Evolutionary conservation across 1,140 invertebrate genomes (phyloP), one percentile per base, ranked within the genome.

Genomic region (Paramacrobiotus metropolitanus): DNA sequence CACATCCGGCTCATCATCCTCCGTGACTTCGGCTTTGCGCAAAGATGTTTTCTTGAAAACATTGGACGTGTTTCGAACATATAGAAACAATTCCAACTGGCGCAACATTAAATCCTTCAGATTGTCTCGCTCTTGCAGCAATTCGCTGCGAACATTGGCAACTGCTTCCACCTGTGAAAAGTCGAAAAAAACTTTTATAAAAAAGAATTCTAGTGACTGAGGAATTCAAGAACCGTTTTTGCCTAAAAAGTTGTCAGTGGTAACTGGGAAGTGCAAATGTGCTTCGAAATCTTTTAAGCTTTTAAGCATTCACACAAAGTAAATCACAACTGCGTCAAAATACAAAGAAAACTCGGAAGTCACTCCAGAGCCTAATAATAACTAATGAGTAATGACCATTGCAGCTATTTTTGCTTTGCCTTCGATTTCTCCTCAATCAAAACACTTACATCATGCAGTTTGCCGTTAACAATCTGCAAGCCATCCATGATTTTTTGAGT

Each of bases 151-250:
- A 28, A 55, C 48, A 55, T 55, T 55, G 4, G 48, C 15, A 20
- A 55, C 48, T 24, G 48, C 48, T 55, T 55, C 48, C 15, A 55
- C 48, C 48, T 55, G 28, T 9, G 4, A 55, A 55, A 40, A 40
- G 34, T 15, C 34, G 34, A 15, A n/a, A n/a, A 15, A 40, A 40
- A 9, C 34, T n/a, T n/a, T n/a, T n/a, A n/a, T n/a, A n/a, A n/a
- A n/a, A n/a, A n/a, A n/a, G n/a, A n/a, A n/a, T n/a, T n/a, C n/a
- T n/a, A n/a, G n/a, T n/a, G n/a, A n/a, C n/a, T n/a, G n/a, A n/a
- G n/a, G n/a, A n/a, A n/a, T n/a, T n/a, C n/a, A n/a, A n/a, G n/a
- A n/a, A n/a, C 34, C 34, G 34, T 40, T 40, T 40, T 9, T 40
- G 34, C 9, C 9, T n/a, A 40, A 40, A 40, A 40, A 9, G 34